Percentiles rank a stretch among this genome's conserved stretches.
These are phyloP conservation scores for Onychostruthus taczanowskii DNA, from an alignment of 2,113 vertebrate species.

Conservation along the genomic window DNA sequence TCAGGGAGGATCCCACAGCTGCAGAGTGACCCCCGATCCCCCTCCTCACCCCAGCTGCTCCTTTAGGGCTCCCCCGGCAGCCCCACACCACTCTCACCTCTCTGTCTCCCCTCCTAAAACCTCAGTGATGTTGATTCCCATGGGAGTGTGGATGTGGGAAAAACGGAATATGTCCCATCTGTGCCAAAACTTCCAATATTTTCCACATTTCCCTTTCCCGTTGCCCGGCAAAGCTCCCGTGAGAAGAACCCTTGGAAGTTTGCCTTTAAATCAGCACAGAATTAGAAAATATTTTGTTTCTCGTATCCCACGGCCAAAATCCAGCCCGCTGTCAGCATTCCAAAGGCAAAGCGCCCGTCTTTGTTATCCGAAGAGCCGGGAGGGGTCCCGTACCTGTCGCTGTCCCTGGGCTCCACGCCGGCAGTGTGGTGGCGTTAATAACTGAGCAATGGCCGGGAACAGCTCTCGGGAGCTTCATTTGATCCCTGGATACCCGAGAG, in stretches of 20 bases:
- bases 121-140: fast-evolving
- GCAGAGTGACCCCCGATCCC: fast-evolving
- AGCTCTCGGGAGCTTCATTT: fast-evolving
- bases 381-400: neutral
- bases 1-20: neutral
- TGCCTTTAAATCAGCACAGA: neutral
- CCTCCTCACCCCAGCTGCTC: neutral
- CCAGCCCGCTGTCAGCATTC: neutral
- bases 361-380: neutral
- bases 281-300: neutral
- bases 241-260: neutral
- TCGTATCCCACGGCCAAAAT: neutral
- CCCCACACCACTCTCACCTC: neutral
- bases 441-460: fast-evolving
- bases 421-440: fast-evolving
- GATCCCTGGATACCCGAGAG: neutral
- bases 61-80: neutral
- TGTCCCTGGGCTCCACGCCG: neutral
- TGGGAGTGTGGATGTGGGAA: fast-evolving
- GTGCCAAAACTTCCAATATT: neutral
- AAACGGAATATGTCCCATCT: neutral
- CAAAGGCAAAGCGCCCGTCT: neutral
- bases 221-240: neutral
- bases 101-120: neutral
- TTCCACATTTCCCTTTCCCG: neutral